Evolutionary conservation across 2,797 vertebrate species (phyloP), one percentile per base, ranked within the genome.

Genomic region (Peromyscus nudipes): DNA sequence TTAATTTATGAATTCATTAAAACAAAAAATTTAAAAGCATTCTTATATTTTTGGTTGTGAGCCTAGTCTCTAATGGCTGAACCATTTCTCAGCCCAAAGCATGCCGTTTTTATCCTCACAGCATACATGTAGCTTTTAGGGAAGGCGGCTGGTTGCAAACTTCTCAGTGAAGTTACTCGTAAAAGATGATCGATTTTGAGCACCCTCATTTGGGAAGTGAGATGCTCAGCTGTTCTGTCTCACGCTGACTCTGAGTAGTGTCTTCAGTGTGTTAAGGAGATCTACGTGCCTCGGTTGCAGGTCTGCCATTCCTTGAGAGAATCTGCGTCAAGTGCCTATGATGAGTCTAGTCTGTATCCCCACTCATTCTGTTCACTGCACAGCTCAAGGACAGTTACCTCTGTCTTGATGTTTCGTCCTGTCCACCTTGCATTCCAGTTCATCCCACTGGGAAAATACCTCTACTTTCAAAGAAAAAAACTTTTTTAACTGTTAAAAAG

Each of bases 261-360:
- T n/a, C n/a, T 69, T 27, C 17, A 8, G 40, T 1, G 0, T 27
- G 60, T 55, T 71, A 19, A 62, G 91, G 62, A 91, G 65, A 46
- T 64, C 49, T 5, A 55, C 73, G 71, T 86, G 96, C 91, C 90
- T 85, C 89, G 27, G 10, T 82, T 82, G n/a, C 84, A 94, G 95
- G 97, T 86, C 75, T 71, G 82, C 85, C 21, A 64, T 90, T 96
- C 73, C 9, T 77, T 94, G 90, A 77, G 94, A 94, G 96, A 98
- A 93, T 98, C 96, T 92, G 90, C 95, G 97, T 97, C 87, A 98
- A 98, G 98, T 98, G 98, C 98, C 98, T 98, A 2, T n/a, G 94
- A 91, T 80, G 96, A 97, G 94, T 86, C 92, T 65, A 29, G 64
- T 93, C 95, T 91, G 88, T 60, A 52, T 88, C 89, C 81, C 91